A percentile compares a stretch with the other conserved stretches of the same genome.
phyloP scores from a whole-genome alignment of 1,140 invertebrate species.

The Macrosteles quadrilineatus region DNA sequence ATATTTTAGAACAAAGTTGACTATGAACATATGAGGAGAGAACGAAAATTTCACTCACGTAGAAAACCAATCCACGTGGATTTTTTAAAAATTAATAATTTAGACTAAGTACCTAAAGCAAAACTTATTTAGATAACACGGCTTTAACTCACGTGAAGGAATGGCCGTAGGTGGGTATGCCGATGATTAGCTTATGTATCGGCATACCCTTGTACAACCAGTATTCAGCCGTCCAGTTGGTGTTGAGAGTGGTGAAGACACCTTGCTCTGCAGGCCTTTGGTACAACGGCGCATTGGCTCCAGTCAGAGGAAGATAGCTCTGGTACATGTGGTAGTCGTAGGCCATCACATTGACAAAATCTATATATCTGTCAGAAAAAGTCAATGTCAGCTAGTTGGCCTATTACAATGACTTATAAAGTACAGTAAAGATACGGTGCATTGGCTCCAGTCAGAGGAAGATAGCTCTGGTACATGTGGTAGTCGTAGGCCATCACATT shows the following conservation, averaged over 20 bases:
- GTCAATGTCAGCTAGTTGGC: no score
- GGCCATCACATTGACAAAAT: constrained; percentile 86
- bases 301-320: constrained; percentile 76
- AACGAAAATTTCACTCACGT: no score
- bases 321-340: constrained; percentile 87
- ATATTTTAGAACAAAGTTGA: no score
- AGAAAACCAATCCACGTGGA: no score
- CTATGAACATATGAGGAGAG: no score
- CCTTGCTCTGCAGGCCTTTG: constrained; percentile 58
- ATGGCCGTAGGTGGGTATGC: constrained; percentile 89
- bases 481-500: constrained; percentile 92
- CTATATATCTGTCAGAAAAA: constrained; percentile 61
- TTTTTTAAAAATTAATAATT: no score
- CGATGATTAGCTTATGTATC: constrained; percentile 79
- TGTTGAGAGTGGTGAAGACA: constrained; percentile 72
- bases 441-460: constrained; percentile 81
- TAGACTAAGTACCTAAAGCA: no score
- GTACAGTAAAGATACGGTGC: no score
- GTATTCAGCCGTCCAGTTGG: constrained; percentile 79
- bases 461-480: constrained; percentile 73
- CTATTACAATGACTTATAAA: no score
- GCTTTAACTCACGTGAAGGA: constrained; percentile 69
- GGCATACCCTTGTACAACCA: constrained; percentile 81
- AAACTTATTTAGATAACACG: no score
- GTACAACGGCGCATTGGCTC: constrained; percentile 79